Evolutionary conservation across 2,888 invertebrate species (phyloP), one percentile per base, ranked within the genome.

Genomic region (Zele albiditarsus): DNA sequence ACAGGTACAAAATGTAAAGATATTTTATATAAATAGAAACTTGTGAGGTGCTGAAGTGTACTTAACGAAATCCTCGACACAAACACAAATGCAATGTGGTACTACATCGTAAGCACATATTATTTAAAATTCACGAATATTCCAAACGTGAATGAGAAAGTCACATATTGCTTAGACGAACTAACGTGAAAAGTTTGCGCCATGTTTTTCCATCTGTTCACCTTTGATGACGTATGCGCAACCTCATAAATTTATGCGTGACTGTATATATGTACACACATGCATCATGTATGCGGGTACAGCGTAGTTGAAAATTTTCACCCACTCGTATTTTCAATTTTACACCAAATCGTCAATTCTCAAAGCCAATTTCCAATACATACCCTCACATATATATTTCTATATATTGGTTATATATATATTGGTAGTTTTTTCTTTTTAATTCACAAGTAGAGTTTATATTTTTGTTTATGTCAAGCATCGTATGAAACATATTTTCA

Each of bases 71-170:
- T 6, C n/a, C 71, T 70, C 62, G 71, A 65, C 28, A 69, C 31
- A 70, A 75, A 62, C 57, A 57, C 71, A 68, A 65, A 71, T 58
- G 79, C 69, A 72, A 66, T 38, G 16, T 46, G n/a, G 6, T n/a
- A 46, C 4, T 62, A 73, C 66, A 76, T 74, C 76, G 72, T 71
- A 73, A 77, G 72, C 73, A 78, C 72, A 79, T 78, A 81, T 82
- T 83, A 82, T 83, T 81, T 83, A 82, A 80, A 81, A 80, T 78
- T 80, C 78, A 80, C 79, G 79, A 82, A 82, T 82, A 82, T 81
- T 80, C 79, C 78, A 62, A 78, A 38, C 12, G 75, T 77, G 75
- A 79, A 80, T 81, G 80, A 80, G 71, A 78, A 80, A 80, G 76
- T 78, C 75, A 58, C 76, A n/a, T 46, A 66, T 78, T 65, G 66